Conservation (phyloP, 2,888 invertebrate genomes). For the Polyommatus iphigenia region DNA sequence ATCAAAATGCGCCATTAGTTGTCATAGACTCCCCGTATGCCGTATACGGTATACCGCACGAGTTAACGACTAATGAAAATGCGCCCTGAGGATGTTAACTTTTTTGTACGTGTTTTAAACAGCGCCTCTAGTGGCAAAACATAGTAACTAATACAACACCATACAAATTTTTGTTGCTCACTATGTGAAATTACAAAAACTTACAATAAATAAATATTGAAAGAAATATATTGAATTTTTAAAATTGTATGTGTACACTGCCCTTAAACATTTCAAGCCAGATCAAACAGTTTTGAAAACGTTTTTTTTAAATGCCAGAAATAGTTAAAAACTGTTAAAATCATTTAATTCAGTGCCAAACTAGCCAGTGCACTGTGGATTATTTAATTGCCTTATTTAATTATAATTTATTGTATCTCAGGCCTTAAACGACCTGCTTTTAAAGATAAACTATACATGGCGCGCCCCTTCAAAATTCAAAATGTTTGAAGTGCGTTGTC, state of each 20-base stretch:
- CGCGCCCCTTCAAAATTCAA: no score
- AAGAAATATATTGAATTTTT: not conserved
- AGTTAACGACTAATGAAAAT: no score
- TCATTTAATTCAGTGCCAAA: not conserved
- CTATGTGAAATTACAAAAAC: no score
- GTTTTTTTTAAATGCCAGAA: not conserved
- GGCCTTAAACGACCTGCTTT: no score
- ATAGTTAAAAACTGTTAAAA: not conserved
- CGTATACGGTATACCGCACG: no score
- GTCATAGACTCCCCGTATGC: no score
- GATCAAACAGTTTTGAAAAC: not conserved
- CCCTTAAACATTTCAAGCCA: conserved; percentile 2
- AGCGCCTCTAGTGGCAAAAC: not conserved
- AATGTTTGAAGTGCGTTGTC: no score
- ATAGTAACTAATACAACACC: not conserved
- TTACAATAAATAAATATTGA: not conserved
- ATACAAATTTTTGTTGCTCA: no score
- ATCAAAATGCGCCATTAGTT: no score
- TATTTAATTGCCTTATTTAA: not conserved
- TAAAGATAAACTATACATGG: no score
- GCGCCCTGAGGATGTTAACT: no score
- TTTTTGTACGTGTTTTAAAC: not conserved
- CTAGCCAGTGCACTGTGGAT: not conserved
- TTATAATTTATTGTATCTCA: not conserved
- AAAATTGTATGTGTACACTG: conserved; percentile 10